Conservation (phyloP, 1,140 invertebrate genomes). For the Drosophila pachea region DNA sequence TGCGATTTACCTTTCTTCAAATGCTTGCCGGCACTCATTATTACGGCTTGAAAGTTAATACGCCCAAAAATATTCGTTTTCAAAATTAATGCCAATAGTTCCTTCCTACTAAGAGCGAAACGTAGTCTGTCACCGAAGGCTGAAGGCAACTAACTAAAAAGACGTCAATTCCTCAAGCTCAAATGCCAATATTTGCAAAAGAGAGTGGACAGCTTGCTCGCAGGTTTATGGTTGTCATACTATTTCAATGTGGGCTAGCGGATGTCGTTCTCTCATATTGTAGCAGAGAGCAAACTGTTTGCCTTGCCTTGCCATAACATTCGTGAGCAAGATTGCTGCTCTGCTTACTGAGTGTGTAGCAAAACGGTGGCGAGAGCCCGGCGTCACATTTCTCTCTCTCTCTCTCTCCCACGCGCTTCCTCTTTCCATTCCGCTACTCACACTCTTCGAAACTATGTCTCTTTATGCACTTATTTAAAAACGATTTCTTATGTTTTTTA, state of each 20-base stretch:
- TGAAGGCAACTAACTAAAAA: constrained; percentile 12
- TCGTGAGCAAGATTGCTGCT: not conserved
- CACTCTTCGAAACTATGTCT: not conserved
- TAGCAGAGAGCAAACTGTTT: not conserved
- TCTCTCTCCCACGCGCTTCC: not conserved
- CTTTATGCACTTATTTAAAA: constrained; percentile 22
- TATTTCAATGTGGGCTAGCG: not conserved
- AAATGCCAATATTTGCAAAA: not conserved
- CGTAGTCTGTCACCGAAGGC: constrained; percentile 5
- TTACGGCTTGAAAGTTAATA: constrained; percentile 17
- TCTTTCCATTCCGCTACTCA: not conserved
- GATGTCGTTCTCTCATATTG: not conserved
- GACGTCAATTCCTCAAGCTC: not conserved
- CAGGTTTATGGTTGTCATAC: not conserved
- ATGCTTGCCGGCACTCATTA: constrained; percentile 58
- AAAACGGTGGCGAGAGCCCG: not conserved
- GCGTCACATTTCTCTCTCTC: not conserved
- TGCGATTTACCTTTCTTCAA: constrained; percentile 52
- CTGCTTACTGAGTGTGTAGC: not conserved
- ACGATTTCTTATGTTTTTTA: constrained; percentile 45
- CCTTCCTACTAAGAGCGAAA: not conserved
- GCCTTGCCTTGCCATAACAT: not conserved
- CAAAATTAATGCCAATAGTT: not conserved
- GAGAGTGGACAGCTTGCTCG: not conserved
- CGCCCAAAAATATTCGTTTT: constrained; percentile 19